These are phyloP conservation scores for Craterocephalus amniculus DNA, from an alignment of 2,797 vertebrate genomes.

Conservation along the genomic window DNA sequence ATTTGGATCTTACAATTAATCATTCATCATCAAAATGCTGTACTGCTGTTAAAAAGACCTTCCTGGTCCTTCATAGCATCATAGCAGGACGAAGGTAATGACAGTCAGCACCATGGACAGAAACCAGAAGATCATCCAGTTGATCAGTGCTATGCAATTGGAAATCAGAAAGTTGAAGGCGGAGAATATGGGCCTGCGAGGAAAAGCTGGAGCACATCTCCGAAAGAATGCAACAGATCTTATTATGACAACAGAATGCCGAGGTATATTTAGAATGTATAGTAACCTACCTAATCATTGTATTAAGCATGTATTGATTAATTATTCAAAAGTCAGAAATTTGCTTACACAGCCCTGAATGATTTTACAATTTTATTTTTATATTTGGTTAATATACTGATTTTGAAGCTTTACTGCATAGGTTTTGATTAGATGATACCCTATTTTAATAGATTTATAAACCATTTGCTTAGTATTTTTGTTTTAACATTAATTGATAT, in stretches of 20 bases:
- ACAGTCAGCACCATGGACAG: slow-evolving; percentile 76
- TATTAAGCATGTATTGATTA: not conserved
- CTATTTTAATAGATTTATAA: not conserved
- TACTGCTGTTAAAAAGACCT: no score
- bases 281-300: not conserved
- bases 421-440: not conserved
- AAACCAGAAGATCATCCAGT: slow-evolving; percentile 69
- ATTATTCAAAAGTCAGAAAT: not conserved
- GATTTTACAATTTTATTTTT: not conserved
- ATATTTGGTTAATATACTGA: not conserved
- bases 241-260: slow-evolving; percentile 48
- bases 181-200: slow-evolving; percentile 83
- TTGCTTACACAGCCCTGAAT: not conserved
- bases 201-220: slow-evolving; percentile 67
- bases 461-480: not conserved
- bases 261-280: slow-evolving; percentile 74
- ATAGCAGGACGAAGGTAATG: slow-evolving; percentile 4
- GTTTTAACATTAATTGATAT: not conserved
- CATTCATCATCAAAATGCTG: no score
- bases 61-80: no score
- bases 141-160: slow-evolving; percentile 81
- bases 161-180: slow-evolving; percentile 85
- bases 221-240: slow-evolving; percentile 51
- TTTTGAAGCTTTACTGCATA: not conserved
- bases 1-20: not conserved